These are phyloP conservation scores for Myotis myotis DNA, from an alignment of 2,797 vertebrate species.

Conservation along the genomic window DNA sequence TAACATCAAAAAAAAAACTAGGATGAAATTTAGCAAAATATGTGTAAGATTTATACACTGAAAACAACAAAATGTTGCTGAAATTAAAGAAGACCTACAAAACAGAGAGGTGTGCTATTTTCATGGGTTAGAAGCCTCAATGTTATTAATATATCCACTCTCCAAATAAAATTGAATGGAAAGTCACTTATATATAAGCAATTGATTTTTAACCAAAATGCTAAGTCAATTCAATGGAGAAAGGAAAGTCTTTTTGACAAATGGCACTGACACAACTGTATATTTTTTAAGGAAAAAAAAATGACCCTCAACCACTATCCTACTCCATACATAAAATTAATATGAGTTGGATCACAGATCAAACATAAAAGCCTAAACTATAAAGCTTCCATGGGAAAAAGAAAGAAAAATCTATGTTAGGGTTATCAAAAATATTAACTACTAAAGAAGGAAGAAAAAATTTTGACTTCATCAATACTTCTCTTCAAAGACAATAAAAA, in stretches of 20 bases:
- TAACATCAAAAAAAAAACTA: not conserved
- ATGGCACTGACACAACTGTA: not conserved
- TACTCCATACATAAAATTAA: not conserved
- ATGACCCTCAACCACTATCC: not conserved
- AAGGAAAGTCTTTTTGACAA: not conserved
- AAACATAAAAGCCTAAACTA: not conserved
- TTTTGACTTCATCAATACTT: not conserved
- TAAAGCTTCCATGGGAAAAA: not conserved
- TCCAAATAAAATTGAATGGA: not conserved
- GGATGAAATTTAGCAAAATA: constrained; percentile 1
- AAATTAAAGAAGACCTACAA: not conserved
- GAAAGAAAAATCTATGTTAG: not conserved
- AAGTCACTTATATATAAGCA: not conserved
- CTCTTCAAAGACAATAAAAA: not conserved
- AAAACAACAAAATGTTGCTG: not conserved
- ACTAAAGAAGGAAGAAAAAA: not conserved
- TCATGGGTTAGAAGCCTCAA: not conserved
- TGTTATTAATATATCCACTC: not conserved
- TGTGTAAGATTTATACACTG: not conserved
- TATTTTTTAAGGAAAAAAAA: not conserved
- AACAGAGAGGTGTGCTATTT: not conserved
- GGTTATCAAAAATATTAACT: not conserved
- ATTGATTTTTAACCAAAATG: not conserved
- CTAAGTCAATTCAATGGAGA: not conserved
- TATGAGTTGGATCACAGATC: not conserved